Conservation (phyloP, 2,113 vertebrate species). For the Hippocampus abdominalis region DNA sequence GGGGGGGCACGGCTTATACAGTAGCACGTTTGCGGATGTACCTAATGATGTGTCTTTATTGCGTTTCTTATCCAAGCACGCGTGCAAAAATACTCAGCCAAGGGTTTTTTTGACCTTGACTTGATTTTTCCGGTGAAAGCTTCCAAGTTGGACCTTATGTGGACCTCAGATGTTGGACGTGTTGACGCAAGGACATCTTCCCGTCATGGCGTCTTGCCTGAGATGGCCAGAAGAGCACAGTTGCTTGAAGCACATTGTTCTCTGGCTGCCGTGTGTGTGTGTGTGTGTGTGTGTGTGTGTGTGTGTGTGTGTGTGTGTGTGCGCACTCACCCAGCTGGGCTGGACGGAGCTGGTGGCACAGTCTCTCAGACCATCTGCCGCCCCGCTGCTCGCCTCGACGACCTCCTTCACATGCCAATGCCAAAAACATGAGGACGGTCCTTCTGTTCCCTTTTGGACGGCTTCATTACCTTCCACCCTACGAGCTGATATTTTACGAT, state of each 20-base stretch:
- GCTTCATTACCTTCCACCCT: conserved; percentile 11
- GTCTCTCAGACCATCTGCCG: conserved; percentile 51
- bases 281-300: not conserved
- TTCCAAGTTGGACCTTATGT: not conserved
- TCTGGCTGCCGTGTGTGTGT: not conserved
- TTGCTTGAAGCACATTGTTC: conserved; percentile 1
- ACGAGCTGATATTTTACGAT: not conserved
- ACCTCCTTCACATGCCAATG: conserved; percentile 49
- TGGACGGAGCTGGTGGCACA: not conserved
- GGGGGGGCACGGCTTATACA: no score
- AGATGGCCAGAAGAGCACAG: not conserved
- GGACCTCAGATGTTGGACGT: not conserved
- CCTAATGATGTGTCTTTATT: not conserved
- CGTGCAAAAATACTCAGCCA: not conserved
- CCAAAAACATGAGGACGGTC: conserved; percentile 61
- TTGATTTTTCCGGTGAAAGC: not conserved
- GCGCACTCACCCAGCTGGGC: conserved; percentile 1
- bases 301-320: not conserved
- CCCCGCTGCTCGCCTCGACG: conserved; percentile 45
- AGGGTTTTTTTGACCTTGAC: not conserved
- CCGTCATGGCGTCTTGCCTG: not conserved
- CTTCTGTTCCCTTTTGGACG: conserved; percentile 41
- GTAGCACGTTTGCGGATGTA: no score
- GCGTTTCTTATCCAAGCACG: not conserved
- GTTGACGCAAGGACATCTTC: not conserved